Evolutionary conservation across 2,797 vertebrate genomes (phyloP), one percentile per base, ranked within the genome.

Genomic region (Chrysocyon brachyurus): DNA sequence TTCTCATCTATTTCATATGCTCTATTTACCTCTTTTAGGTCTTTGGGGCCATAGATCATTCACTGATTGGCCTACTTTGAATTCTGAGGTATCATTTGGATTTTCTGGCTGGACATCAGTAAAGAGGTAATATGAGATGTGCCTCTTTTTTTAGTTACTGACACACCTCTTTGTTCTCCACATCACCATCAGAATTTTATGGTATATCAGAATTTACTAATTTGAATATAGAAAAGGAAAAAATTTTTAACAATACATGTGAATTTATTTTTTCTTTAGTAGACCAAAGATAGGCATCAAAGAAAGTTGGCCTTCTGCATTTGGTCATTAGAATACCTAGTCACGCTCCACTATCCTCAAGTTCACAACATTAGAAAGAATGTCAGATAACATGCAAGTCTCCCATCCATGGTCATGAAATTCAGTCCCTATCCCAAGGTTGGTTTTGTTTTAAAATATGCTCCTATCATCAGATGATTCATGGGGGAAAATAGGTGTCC

Each of bases 221-320:
- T 64, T n/a, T 87, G 12, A 90, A 73, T 46, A 49, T 3, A 56
- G 26, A 57, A 92, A 91, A 46, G n/a, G 5, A 64, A 89, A 91
- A 95, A 17, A 33, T 2, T 6, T 73, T 63, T 33, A 92, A 90
- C 17, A 87, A 33, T 73, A 11, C 17, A 8, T 84, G 6, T 75
- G 59, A 87, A 66, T 73, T 88, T 19, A 82, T 31, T 87, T 77
- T 91, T 59, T 75, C 73, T 28, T 92, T 70, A 88, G 46, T 57
- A 77, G 3, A 24, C 10, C 14, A 68, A 83, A 96, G 28, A 73
- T 21, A 73, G 15, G 40, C 8, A 79, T 90, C 57, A 57, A 97
- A 84, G 63, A 75, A 78, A 14, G 1, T 22, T n/a, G 31, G 9
- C 15, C 36, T 82, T 86, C 78, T 66, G 12, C 2, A 22, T 83